phyloP scores from a whole-genome alignment of 1,140 invertebrate genomes.

The Hyposmocoma kahamanoa region DNA sequence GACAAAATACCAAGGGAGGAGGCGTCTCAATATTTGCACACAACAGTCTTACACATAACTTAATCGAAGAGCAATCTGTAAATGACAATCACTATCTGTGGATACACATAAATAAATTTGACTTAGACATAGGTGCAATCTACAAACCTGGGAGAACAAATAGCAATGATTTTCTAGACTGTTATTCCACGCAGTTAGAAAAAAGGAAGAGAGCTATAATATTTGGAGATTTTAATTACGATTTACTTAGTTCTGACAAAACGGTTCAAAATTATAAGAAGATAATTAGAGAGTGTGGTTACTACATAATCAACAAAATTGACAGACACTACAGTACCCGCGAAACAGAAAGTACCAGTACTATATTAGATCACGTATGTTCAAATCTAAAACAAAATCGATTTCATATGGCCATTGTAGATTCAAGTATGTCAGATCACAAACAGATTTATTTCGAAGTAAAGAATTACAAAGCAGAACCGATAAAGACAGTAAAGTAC shows the following conservation, averaged over 20 bases:
- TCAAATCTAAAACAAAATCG: slow-evolving; percentile 7
- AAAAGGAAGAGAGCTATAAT: neutral
- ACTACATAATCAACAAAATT: slow-evolving; percentile 7
- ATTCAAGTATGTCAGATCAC: neutral
- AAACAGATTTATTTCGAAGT: slow-evolving; percentile 2
- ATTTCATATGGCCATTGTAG: slow-evolving; percentile 3
- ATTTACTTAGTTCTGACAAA: neutral
- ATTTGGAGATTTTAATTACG: slow-evolving; percentile 10
- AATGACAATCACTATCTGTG: slow-evolving; percentile 19
- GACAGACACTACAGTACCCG: slow-evolving; percentile 1
- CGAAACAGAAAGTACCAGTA: slow-evolving; percentile 1
- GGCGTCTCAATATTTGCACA: slow-evolving; percentile 23
- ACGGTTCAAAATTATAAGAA: neutral
- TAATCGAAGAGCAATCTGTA: slow-evolving; percentile 8
- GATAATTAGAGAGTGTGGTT: neutral
- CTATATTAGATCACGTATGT: slow-evolving; percentile 8
- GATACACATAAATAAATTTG: slow-evolving; percentile 17
- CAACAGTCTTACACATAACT: slow-evolving; percentile 11
- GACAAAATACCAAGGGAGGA: slow-evolving; percentile 14
- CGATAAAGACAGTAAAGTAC: neutral
- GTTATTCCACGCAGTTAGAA: neutral
- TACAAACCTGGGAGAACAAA: slow-evolving; percentile 11
- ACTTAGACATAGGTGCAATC: slow-evolving; percentile 16
- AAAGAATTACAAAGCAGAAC: neutral
- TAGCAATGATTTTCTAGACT: slow-evolving; percentile 12